Base-by-base conservation (phyloP, 1,140 invertebrate species). In the Adelges cooleyi region DNA sequence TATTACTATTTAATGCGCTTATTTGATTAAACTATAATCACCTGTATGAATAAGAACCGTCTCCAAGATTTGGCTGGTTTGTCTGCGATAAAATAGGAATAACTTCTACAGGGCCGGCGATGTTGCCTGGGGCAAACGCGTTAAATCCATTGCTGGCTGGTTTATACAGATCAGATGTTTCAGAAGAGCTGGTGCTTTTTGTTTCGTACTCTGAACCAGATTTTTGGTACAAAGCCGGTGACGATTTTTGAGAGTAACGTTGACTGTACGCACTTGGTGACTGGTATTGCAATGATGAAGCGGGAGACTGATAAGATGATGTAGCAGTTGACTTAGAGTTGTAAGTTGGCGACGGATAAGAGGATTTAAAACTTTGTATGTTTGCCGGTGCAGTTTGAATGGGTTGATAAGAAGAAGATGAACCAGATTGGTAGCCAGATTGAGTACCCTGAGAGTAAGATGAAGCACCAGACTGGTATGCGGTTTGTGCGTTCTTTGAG, bases 41-140 rank as follows among this genome's bases (percentile, higher is more conserved):
- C 70, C 70, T 71, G 36, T 65, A 71, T n/a, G 67, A 68, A 65
- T 70, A 71, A 25, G 68, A 66, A 38, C 70, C 70, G 51, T 71
- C 70, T 23, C 70, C 70, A 33, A 67, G 51, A 56, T 71, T 69
- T n/a, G 68, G 69, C 42, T 70, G 62, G 56, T 69, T 70, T 11
- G 67, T 66, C 40, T 71, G 67, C 22, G 68, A 69, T 10, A 69
- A 42, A 50, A 71, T 71, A 9, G 70, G 70, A 22, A 68, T 70
- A 18, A 70, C 53, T 18, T 69, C 65, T 40, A 66, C 62, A 17
- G 54, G 27, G 3, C 48, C 65, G 18, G 51, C 67, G 4, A 42
- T 6, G 25, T 46, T 52, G 4, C 52, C 56, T 40, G 40, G 38
- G 9, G 65, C 52, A 49, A 65, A 65, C n/a, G 65, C 65, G 17